Evolutionary conservation across 2,888 invertebrate genomes (phyloP), one percentile per base, ranked within the genome.

Genomic region (Hypena proboscidalis): DNA sequence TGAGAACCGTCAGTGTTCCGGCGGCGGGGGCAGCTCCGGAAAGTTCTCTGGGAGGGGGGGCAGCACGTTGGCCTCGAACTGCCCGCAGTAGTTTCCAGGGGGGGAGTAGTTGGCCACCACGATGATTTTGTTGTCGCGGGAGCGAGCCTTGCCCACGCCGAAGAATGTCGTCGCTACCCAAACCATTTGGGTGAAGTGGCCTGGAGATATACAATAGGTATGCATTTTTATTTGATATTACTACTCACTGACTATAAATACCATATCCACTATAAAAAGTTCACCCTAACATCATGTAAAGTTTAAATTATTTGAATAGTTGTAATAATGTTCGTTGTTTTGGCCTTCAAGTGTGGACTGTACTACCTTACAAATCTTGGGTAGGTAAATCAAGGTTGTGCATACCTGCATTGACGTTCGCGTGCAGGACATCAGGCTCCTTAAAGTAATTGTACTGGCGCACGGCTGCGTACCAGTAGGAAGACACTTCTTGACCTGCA

Each of bases 81-180:
- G 92, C 4, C 96, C 95, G 1, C 94, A 93, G 20, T 93, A 79
- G 80, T 97, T 97, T 14, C 95, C 97, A 0, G 95, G 94, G 0
- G 97, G 97, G 22, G 94, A 93, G 79, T 97, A 97, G 83, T 96
- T 95, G 8, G 96, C 96, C 0, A 97, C 97, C 0, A 97, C 96
- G 54, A 96, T 94, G 29, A 95, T 92, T 72, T 95, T 95, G 7
- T 96, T 96, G 8, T 95, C 94, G 26, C 95, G 90, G 19, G 95
- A 95, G 35, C 94, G 92, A 0, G 96, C 96, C 73, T 95, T 96
- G 4, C 96, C 97, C 1, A 97, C 93, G 1, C 97, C 97, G 71
- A 97, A 94, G 76, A 94, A 93, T 27, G 93, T 92, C 1, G 95
- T 95, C 30, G 92, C 92, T 21, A 93, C 93, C 97, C 97, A 97